Evolutionary conservation across 2,797 vertebrate genomes (phyloP), one percentile per base, ranked within the genome.

Genomic region (Acropternis orthonyx): DNA sequence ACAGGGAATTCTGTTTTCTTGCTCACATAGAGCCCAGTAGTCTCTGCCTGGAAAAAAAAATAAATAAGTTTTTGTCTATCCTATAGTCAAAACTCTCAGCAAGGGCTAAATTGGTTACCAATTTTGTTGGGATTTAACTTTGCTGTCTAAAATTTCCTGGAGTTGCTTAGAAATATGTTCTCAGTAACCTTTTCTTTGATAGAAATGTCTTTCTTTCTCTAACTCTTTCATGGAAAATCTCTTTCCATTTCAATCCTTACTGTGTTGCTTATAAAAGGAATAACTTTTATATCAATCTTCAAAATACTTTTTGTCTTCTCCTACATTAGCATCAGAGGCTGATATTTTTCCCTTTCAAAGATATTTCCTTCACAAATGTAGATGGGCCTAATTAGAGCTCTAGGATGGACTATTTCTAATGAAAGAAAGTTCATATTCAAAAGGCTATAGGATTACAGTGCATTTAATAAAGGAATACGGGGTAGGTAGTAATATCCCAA

Each of bases 161-260:
- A 46, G 74, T 43, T 91, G 52, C 78, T 92, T 87, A 80, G 77
- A 95, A 92, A 94, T 92, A 91, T 32, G n/a, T 94, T 91, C 65
- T 62, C 22, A 43, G 68, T 85, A 92, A 93, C 56, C 49, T 93
- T 92, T 92, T 36, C 56, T 92, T 92, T 92, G 74, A 95, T 39
- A 79, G 32, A 91, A 95, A 89, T 61, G 13, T 91, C 72, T 93
- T 92, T 94, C 52, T 74, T 94, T 11, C 12, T 83, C 78, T 79
- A 83, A 93, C 20, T 4, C 46, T 87, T 89, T 79, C 49, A 91
- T 15, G 41, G 77, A 87, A 82, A 94, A 85, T 69, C 32, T 83
- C 18, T 89, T 95, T 72, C 75, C 4, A 52, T 85, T 93, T 95
- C 83, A 89, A 61, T 83, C 65, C 44, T 87, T 88, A 71, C 49